These are phyloP conservation scores for Drosophila austrosaltans DNA, from an alignment of 2,888 invertebrate genomes.

Conservation along the genomic window DNA sequence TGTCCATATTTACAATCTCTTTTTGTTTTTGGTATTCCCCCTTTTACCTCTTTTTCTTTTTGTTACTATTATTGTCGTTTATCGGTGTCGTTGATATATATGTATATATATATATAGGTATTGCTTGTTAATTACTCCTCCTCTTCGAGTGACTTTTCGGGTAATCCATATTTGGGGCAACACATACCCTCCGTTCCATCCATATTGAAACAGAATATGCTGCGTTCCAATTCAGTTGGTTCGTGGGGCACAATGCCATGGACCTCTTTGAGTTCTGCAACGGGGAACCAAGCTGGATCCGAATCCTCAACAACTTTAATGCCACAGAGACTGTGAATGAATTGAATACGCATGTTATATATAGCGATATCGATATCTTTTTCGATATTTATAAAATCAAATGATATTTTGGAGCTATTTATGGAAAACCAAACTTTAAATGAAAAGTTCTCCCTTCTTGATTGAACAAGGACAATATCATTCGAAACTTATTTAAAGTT, in stretches of 20 bases:
- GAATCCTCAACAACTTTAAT: constrained; percentile 93
- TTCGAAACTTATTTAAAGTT: no score
- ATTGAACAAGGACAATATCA: no score
- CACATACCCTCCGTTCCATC: constrained; percentile 93
- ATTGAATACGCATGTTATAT: neutral
- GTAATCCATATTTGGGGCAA: constrained; percentile 86
- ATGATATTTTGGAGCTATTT: neutral
- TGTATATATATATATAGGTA: no score
- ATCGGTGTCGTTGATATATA: neutral
- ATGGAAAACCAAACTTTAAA: no score
- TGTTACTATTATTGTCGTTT: neutral
- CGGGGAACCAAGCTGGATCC: constrained; percentile 96
- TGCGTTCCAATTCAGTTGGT: constrained; percentile 90
- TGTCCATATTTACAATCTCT: constrained; percentile 70
- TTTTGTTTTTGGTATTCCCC: constrained; percentile 13
- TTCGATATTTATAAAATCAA: neutral
- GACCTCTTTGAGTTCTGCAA: constrained; percentile 93
- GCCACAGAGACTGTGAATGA: constrained; percentile 87
- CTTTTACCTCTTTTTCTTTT: constrained; percentile 35
- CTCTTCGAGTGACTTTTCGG: constrained; percentile 83
- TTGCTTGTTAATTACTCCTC: constrained; percentile 76
- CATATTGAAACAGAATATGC: constrained; percentile 92
- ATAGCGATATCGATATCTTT: no score
- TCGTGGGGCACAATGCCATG: constrained; percentile 94
- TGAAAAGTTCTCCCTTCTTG: no score